Base-by-base conservation (phyloP, 2,888 invertebrate genomes). In the Rapana venosa region DNA sequence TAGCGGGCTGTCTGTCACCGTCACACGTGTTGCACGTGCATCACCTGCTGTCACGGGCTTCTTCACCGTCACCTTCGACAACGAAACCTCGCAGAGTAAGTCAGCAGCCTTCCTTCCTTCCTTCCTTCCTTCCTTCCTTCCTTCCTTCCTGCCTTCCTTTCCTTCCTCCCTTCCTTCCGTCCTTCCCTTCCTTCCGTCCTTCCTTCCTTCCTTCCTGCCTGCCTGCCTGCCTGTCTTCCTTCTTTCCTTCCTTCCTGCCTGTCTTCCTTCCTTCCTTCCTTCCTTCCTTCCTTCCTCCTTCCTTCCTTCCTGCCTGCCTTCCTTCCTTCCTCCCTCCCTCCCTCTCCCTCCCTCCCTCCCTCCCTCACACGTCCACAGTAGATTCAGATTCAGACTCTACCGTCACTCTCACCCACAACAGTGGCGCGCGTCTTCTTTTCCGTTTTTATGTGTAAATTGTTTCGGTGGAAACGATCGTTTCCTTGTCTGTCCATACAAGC, bases 141-240 rank as follows among this genome's bases (percentile, higher is more conserved):
- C 90, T 90, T 84, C 87, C 90, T 87, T 87, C 87, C 84, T 90
- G 83, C 90, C 87, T 87, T 84, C 84, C 90, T 81, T 87, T 87
- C 87, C 90, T 90, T 84, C 87, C 83, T 87, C 70, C 83, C 56
- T 90, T 84, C 81, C 83, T 87, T 84, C 87, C 83, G 83, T 84
- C 90, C 32, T 74, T 87, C 83, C 8, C 32, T 83, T 35, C 83
- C 13, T 83, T 83, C 32, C 47, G 13, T 32, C 47, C 32, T 83
- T 83, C 35, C 47, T 83, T 32, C 35, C 47, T 83, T 32, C 35
- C 47, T 83, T 32, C 35, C 47, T 83, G 8, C 35, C 47, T 83
- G 8, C 35, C 47, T 83, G 8, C 35, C 35, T 83, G 8, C 87
- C 77, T 87, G 20, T 56, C 35, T 87, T 87, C 90, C 87, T 90